A percentile compares a stretch with the other conserved stretches of the same genome.
Conservation (phyloP, 2,888 invertebrate genomes). For the Micropterix aruncella region DNA sequence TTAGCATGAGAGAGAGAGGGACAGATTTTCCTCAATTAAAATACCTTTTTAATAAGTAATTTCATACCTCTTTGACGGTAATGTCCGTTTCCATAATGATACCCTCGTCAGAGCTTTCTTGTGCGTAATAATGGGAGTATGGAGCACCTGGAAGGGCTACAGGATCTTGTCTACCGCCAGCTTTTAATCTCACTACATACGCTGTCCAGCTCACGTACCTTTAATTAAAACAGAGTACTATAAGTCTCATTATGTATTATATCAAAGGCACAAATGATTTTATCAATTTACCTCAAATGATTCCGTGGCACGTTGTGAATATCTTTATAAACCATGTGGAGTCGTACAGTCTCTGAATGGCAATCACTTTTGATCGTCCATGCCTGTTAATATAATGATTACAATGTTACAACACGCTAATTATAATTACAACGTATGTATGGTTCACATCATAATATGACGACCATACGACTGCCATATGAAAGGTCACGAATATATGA, state of each 20-base stretch:
- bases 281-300: slow-evolving; percentile 45
- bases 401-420: too few relatives aligned
- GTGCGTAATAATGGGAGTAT: slow-evolving; percentile 67
- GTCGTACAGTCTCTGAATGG: slow-evolving; percentile 58
- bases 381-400: too few relatives aligned
- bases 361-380: slow-evolving; percentile 68
- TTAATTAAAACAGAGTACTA: slow-evolving; percentile 1
- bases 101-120: slow-evolving; percentile 65
- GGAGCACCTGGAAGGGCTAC: slow-evolving; percentile 58
- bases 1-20: slow-evolving; percentile 1
- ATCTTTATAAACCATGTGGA: slow-evolving; percentile 62
- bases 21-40: background rate
- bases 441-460: too few relatives aligned
- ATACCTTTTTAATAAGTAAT: slow-evolving; percentile 1
- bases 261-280: too few relatives aligned
- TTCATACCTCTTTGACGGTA: slow-evolving; percentile 51
- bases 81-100: slow-evolving; percentile 70
- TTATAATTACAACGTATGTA: too few relatives aligned
- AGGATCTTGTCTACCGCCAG: slow-evolving; percentile 47
- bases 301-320: slow-evolving; percentile 67
- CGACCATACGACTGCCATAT: too few relatives aligned
- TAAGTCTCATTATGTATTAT: too few relatives aligned
- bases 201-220: slow-evolving; percentile 58
- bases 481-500: too few relatives aligned
- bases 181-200: slow-evolving; percentile 42